Percentiles rank a stretch among this genome's conserved stretches.
Conservation (phyloP, 1,140 invertebrate species). For the Tetramorium simillimum region DNA sequence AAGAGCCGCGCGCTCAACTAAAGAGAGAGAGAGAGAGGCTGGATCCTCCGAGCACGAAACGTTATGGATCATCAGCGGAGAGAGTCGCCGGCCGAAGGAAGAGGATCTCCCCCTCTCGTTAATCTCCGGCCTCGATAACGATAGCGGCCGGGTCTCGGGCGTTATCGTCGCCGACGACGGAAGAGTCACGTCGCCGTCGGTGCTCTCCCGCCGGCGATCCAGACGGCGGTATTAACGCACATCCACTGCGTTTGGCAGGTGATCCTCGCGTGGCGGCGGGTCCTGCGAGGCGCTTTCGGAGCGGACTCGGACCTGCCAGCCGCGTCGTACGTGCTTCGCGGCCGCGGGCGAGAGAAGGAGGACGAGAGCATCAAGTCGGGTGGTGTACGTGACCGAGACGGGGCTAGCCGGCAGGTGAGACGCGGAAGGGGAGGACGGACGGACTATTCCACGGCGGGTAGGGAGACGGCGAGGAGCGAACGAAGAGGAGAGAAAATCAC, state of each 20-base stretch:
- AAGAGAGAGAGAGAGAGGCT: not conserved
- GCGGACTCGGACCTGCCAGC: constrained; percentile 2
- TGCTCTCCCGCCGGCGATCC: constrained; percentile 32
- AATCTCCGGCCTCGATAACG: constrained; percentile 20
- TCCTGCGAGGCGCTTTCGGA: constrained; percentile 21
- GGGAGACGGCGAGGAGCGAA: not conserved
- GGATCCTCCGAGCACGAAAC: constrained; percentile 6
- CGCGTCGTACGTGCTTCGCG: constrained; percentile 1
- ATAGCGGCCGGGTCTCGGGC: not conserved
- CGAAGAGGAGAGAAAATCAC: not conserved
- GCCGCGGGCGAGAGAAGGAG: constrained; percentile 18
- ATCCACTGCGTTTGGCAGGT: constrained; percentile 49
- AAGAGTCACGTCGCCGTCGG: constrained; percentile 11
- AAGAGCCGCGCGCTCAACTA: not conserved
- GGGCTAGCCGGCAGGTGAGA: constrained; percentile 43
- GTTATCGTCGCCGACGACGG: constrained; percentile 16
- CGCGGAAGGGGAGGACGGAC: constrained; percentile 26
- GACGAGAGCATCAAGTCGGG: constrained; percentile 24
- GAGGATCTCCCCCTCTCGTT: constrained; percentile 27
- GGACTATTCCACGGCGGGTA: not conserved
- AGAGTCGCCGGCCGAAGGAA: not conserved
- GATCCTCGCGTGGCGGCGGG: constrained; percentile 17
- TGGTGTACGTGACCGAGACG: constrained; percentile 47
- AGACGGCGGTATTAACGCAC: constrained; percentile 10
- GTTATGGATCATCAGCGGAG: constrained; percentile 14